A percentile compares a stretch with the other conserved stretches of the same genome.
Conservation (phyloP, 2,888 invertebrate genomes). For the Teinopalpus imperialis region DNA sequence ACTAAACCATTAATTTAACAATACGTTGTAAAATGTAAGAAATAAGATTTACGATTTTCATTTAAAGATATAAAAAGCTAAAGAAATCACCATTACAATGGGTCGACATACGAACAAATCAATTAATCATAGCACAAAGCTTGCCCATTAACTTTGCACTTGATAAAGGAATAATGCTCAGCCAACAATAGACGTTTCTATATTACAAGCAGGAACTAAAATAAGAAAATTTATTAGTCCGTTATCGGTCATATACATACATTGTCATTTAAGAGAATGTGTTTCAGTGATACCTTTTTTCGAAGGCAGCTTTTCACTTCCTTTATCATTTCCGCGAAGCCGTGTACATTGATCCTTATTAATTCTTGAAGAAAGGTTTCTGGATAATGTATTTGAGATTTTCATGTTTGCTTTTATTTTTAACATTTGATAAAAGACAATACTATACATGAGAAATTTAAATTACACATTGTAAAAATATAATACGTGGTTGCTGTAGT, state of each 20-base stretch:
- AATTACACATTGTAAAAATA: too few species aligned
- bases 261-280: conserved; percentile 45
- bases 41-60: conserved; percentile 13
- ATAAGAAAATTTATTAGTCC: conserved; percentile 21
- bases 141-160: conserved; percentile 78
- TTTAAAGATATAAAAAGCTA: conserved; percentile 57
- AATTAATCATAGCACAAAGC: conserved; percentile 80
- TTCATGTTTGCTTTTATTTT: conserved; percentile 1
- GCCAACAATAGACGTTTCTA: conserved; percentile 66
- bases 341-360: conserved; percentile 8
- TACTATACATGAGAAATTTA: too few species aligned
- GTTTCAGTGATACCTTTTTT: conserved; percentile 23
- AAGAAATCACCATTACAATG: conserved; percentile 78
- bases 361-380: conserved; percentile 14
- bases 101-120: conserved; percentile 66
- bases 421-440: background rate
- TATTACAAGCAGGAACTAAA: conserved; percentile 61
- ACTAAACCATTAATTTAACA: too few species aligned
- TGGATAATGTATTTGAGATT: conserved; percentile 13
- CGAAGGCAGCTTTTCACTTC: conserved; percentile 25
- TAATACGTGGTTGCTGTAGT: too few species aligned
- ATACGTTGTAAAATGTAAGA: too few species aligned
- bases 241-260: conserved; percentile 45
- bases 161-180: conserved; percentile 78
- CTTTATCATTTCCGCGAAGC: conserved; percentile 20